Percentiles rank a stretch among this genome's conserved stretches.
Evolutionary conservation across 2,113 vertebrate species (phyloP).

Genomic region (Pterocles orientalis): DNA sequence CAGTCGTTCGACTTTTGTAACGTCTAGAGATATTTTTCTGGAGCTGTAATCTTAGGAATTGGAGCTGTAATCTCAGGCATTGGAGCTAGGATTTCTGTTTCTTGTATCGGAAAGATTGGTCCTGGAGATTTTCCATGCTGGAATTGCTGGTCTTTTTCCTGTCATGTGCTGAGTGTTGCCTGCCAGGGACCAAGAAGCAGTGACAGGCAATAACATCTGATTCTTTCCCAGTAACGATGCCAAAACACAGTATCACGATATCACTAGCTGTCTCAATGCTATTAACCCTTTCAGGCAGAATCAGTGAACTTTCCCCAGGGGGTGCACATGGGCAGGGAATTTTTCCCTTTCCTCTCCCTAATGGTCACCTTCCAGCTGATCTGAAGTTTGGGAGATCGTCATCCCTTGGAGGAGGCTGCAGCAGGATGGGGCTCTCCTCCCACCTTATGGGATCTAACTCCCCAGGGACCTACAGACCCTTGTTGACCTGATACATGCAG

Average conservation of each 20-base stretch:
- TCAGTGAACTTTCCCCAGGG: background rate
- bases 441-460: background rate
- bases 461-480: background rate
- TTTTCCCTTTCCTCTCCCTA: background rate
- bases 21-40: conserved; percentile 5
- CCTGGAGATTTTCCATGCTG: conserved; percentile 40
- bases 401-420: background rate
- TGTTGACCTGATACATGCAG: background rate
- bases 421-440: background rate
- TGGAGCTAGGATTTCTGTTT: background rate
- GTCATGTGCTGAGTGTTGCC: conserved; percentile 10
- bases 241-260: background rate
- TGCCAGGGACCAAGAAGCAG: background rate
- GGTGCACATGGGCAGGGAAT: background rate
- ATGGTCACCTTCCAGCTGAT: background rate
- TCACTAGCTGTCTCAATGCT: background rate
- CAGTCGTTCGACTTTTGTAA: background rate
- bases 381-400: background rate
- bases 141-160: conserved; percentile 28
- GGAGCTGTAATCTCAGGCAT: conserved; percentile 14
- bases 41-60: conserved; percentile 2
- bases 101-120: conserved; percentile 34
- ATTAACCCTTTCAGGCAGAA: background rate
- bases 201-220: conserved; percentile 3
- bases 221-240: background rate